These are phyloP conservation scores for Atethmia centrago DNA, from an alignment of 2,888 invertebrate species.

Conservation along the genomic window DNA sequence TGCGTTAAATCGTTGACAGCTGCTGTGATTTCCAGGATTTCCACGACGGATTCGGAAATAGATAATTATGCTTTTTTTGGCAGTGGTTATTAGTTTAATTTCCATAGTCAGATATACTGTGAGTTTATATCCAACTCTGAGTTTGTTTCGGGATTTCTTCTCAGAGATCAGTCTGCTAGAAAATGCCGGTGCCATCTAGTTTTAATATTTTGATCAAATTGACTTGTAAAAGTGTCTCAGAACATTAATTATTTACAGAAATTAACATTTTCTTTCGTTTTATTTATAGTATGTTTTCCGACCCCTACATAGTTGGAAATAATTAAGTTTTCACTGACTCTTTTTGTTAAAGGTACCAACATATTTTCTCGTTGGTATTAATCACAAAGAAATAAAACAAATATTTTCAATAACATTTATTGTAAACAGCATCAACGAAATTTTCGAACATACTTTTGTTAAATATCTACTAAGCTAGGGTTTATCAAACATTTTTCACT, in stretches of 20 bases:
- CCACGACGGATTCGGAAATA: slow-evolving; percentile 23
- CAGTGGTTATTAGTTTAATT: slow-evolving; percentile 7
- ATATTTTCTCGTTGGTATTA: neutral
- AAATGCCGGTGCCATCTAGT: neutral
- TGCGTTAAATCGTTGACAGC: slow-evolving; percentile 57
- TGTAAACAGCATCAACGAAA: neutral
- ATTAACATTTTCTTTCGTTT: neutral
- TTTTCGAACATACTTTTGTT: too few relatives aligned
- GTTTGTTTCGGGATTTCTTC: neutral
- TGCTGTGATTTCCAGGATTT: slow-evolving; percentile 45
- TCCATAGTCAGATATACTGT: neutral
- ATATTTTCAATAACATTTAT: slow-evolving; percentile 2
- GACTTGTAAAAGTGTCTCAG: neutral
- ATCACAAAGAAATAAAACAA: neutral
- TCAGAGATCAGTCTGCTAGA: neutral
- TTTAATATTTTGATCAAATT: neutral
- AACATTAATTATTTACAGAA: neutral
- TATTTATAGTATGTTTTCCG: neutral
- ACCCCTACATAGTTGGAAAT: neutral
- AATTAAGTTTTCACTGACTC: neutral
- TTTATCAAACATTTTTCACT: neutral
- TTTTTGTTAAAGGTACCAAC: neutral
- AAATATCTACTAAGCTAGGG: neutral
- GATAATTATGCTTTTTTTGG: slow-evolving; percentile 20
- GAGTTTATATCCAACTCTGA: neutral